These are phyloP conservation scores for Ciconia maguari DNA, from an alignment of 2,113 vertebrate species.

Conservation along the genomic window DNA sequence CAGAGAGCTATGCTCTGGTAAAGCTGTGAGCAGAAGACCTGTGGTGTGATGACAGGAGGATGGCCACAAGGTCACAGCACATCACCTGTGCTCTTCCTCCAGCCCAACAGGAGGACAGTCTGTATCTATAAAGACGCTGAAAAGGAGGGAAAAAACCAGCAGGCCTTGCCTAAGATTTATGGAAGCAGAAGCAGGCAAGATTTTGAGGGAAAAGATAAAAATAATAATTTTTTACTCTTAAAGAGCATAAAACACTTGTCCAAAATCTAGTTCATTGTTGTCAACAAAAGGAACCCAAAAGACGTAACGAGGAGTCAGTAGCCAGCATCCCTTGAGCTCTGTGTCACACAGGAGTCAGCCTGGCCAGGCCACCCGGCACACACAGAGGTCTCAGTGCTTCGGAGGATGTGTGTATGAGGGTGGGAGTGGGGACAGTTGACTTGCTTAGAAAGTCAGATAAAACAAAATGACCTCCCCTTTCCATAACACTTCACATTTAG, in stretches of 20 bases:
- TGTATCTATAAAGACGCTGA: not conserved
- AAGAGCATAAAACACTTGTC: not conserved
- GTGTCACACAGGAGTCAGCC: not conserved
- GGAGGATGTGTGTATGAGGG: not conserved
- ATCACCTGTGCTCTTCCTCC: not conserved
- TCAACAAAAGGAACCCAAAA: not conserved
- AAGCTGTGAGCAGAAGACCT: not conserved
- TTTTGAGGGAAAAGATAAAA: not conserved
- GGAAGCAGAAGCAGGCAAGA: not conserved
- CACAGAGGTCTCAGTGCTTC: not conserved
- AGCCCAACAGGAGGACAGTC: not conserved
- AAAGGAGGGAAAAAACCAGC: not conserved
- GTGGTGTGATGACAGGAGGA: not conserved
- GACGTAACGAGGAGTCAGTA: rapidly evolving
- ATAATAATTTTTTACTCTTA: not conserved
- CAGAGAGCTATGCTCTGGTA: not conserved
- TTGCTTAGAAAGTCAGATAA: not conserved
- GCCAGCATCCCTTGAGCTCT: not conserved
- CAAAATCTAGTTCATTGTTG: not conserved
- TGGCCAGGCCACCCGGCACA: not conserved
- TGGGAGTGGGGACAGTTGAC: not conserved
- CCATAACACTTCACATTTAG: rapidly evolving
- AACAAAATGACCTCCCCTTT: not conserved
- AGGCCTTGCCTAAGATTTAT: not conserved
- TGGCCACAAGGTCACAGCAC: not conserved